These are phyloP conservation scores for Lamellibrachia luymesi DNA, from an alignment of 1,140 invertebrate species.

Conservation along the genomic window DNA sequence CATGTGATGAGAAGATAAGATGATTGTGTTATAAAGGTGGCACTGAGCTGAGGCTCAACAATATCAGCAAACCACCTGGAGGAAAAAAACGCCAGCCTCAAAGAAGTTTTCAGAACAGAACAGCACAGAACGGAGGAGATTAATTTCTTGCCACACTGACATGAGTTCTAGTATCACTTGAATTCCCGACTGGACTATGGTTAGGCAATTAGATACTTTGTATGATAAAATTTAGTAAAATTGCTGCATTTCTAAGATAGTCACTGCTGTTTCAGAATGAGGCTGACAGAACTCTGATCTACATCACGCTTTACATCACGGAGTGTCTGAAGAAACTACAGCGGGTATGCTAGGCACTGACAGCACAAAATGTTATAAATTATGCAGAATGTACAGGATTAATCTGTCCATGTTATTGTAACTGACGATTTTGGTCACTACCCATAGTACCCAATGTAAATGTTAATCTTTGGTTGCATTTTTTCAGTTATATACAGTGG, in stretches of 20 bases:
- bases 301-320: slow-evolving; percentile 97
- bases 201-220: not conserved
- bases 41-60: no score
- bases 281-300: slow-evolving; percentile 93
- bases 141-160: no score
- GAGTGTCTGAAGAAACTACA: slow-evolving; percentile 95
- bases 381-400: not conserved
- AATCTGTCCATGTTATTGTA: not conserved
- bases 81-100: no score
- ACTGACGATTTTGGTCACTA: no score
- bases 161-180: no score
- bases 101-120: no score
- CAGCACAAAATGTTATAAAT: not conserved
- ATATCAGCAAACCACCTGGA: no score
- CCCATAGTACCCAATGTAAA: no score
- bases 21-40: not conserved
- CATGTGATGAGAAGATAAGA: not conserved
- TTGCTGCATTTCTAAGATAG: slow-evolving; percentile 7
- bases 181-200: not conserved
- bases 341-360: slow-evolving; percentile 60
- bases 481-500: no score
- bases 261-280: slow-evolving; percentile 71
- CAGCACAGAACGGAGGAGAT: no score
- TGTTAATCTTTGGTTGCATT: not conserved
- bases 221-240: slow-evolving; percentile 18